A percentile compares a stretch with the other conserved stretches of the same genome.
Conservation (phyloP, 2,888 invertebrate genomes). For the Athalia rosae region DNA sequence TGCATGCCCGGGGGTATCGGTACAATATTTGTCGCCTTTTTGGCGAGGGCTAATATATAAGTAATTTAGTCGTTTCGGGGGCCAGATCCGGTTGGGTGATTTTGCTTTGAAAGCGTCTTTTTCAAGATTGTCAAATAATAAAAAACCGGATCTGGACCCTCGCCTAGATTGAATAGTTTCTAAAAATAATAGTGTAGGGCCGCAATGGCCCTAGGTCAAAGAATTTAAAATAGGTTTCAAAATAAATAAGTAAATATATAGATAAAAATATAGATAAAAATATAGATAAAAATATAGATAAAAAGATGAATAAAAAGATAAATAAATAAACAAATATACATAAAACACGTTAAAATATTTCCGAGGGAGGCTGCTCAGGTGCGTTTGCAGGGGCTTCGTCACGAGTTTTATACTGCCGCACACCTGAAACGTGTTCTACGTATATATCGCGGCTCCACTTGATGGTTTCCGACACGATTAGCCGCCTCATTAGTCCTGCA, state of each 20-base stretch:
- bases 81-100: not conserved
- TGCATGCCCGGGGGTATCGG: not conserved
- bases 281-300: too few relatives aligned
- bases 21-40: not conserved
- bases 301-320: too few relatives aligned
- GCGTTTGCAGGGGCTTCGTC: not conserved
- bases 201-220: constrained; percentile 5
- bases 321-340: not conserved
- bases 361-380: not conserved
- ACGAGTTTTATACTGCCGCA: constrained; percentile 51
- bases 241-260: too few relatives aligned
- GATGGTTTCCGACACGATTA: constrained; percentile 53
- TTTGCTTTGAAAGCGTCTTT: not conserved
- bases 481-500: constrained; percentile 49
- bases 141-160: not conserved
- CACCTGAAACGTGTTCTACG: constrained; percentile 62
- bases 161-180: not conserved
- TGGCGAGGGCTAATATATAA: constrained; percentile 1
- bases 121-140: not conserved
- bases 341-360: too few relatives aligned
- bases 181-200: not conserved
- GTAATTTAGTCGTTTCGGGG: not conserved
- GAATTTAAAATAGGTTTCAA: too few relatives aligned
- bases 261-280: too few relatives aligned
- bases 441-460: constrained; percentile 64